Conservation (phyloP, 2,797 vertebrate species). For the Molossus molossus region DNA sequence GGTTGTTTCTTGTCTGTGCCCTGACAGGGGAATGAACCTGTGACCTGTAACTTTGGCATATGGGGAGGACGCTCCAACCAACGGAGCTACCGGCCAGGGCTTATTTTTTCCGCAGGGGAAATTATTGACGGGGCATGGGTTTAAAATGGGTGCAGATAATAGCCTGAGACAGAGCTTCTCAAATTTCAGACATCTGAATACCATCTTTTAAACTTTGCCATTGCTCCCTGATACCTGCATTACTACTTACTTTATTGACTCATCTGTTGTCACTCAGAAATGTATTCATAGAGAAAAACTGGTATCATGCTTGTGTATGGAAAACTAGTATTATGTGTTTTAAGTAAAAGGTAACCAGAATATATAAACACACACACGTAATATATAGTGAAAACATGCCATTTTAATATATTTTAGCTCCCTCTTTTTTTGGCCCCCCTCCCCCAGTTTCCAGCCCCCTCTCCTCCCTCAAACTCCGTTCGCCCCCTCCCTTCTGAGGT, state of each 20-base stretch:
- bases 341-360: not conserved
- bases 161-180: not conserved
- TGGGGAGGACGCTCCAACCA: too few relatives aligned
- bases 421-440: not conserved
- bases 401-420: not conserved
- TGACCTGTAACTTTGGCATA: too few relatives aligned
- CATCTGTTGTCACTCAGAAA: not conserved
- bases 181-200: not conserved
- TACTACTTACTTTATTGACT: not conserved
- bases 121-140: not conserved
- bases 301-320: not conserved
- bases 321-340: not conserved
- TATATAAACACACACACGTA: not conserved
- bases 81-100: too few relatives aligned
- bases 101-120: too few relatives aligned
- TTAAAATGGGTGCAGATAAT: not conserved
- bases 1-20: too few relatives aligned
- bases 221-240: not conserved
- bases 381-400: not conserved
- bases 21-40: too few relatives aligned
- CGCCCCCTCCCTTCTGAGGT: not conserved
- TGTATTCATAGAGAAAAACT: not conserved
- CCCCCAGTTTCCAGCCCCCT: not conserved
- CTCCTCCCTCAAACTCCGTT: not conserved
- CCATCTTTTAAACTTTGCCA: not conserved